Conservation (phyloP, 2,113 vertebrate species). For the Okapia johnstoni region DNA sequence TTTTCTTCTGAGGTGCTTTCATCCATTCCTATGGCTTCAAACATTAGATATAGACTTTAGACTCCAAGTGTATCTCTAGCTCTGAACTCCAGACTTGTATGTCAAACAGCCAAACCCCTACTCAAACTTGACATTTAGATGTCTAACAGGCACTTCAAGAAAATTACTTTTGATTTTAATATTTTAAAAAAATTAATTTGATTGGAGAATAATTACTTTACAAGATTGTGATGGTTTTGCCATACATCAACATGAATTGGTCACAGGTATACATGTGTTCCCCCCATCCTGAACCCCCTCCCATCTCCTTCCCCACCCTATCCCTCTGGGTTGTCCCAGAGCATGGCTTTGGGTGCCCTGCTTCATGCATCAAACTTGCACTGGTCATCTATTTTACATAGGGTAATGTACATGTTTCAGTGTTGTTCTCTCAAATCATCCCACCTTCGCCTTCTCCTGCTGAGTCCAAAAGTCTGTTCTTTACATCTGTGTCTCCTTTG, state of each 20-base stretch:
- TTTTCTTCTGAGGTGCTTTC: conserved; percentile 3
- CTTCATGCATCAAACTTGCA: not conserved
- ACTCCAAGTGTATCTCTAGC: not conserved
- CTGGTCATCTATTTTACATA: not conserved
- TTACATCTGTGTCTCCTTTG: not conserved
- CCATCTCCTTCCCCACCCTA: not conserved
- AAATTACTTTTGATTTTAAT: not conserved
- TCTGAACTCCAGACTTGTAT: not conserved
- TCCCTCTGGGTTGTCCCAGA: not conserved
- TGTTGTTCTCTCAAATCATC: not conserved
- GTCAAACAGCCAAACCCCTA: not conserved
- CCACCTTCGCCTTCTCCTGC: not conserved
- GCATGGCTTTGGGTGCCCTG: not conserved
- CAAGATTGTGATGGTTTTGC: not conserved
- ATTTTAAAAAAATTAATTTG: not conserved
- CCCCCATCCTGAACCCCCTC: not conserved
- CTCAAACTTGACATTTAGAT: not conserved
- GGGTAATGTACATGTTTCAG: not conserved
- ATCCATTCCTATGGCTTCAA: not conserved
- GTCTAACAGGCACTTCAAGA: not conserved
- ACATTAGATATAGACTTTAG: not conserved
- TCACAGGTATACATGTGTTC: not conserved
- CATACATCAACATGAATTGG: not conserved
- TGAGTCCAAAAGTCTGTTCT: not conserved
- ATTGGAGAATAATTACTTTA: not conserved